Evolutionary conservation across 2,113 vertebrate genomes (phyloP).

Genomic region (Dolichallabes microphthalmus): DNA sequence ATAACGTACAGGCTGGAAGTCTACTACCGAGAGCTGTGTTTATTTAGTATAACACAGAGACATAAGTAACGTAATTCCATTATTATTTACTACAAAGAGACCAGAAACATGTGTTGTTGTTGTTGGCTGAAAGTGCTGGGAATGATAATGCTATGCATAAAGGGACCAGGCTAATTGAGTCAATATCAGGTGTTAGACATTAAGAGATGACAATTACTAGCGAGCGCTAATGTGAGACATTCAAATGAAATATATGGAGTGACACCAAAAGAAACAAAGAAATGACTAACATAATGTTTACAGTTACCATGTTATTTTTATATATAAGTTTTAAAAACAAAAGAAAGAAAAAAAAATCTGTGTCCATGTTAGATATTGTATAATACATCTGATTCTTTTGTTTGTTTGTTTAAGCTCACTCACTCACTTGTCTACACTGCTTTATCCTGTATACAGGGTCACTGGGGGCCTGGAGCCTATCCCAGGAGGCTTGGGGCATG

Average conservation of each 20-base stretch:
- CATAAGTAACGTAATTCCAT: background rate
- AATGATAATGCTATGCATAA: constrained; percentile 21
- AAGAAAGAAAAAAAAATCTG: background rate
- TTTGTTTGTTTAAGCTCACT: too few relatives aligned
- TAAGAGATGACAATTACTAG: constrained; percentile 1
- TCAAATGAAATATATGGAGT: constrained; percentile 3
- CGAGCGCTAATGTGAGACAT: background rate
- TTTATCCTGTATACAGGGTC: too few relatives aligned
- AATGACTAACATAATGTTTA: background rate
- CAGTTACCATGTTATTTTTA: background rate
- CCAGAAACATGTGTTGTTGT: background rate
- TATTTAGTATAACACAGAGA: background rate
- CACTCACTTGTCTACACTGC: too few relatives aligned
- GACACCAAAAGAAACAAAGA: background rate
- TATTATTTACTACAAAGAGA: background rate
- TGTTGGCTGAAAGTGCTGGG: background rate
- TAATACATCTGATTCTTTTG: background rate
- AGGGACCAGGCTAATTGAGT: constrained; percentile 20
- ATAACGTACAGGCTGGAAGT: background rate
- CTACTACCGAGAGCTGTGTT: background rate
- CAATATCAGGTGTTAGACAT: constrained; percentile 21
- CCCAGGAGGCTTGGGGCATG: too few relatives aligned
- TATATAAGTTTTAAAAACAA: background rate
- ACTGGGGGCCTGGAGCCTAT: too few relatives aligned
- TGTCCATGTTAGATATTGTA: too few relatives aligned